Base-by-base conservation (phyloP, 2,888 invertebrate genomes). In the Doris montereyensis region DNA sequence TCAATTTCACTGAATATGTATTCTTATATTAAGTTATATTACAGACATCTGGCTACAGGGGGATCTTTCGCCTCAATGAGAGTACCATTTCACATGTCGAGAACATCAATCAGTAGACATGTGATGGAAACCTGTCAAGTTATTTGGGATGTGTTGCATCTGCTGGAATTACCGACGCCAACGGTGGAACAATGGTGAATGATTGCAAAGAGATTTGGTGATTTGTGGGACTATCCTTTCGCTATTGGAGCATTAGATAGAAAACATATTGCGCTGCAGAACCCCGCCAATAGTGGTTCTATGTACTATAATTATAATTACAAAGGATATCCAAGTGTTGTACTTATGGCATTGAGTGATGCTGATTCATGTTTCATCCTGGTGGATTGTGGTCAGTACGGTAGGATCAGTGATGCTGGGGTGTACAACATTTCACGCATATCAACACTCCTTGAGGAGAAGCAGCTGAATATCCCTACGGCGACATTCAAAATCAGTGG, bases 221-320 rank as follows among this genome's bases (percentile, higher is more conserved):
- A 71, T 58, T 72, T 71, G 58, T 77, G 77, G 77, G 77, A 72
- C 57, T 77, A 77, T 72, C 77, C 77, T n/a, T 77, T 77, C 58
- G 71, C 77, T 60, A 71, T 77, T 77, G 77, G 77, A 26, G n/a
- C 30, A 35, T 58, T 60, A 57, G 71, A 77, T 77, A 72, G 72
- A 34, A 71, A 77, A 72, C 72, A 72, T 58, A 71, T 72, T 41
- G 5, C 52, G 52, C 52, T 41, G 5, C 5, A 41, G 52, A 41
- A 41, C 5, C 52, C 52, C 17, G 5, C 8, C 17, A 17, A 5
- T 41, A 28, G 32, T 32, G n/a, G 28, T 75, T 75, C 24, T n/a
- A n/a, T n/a, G n/a, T n/a, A n/a, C n/a, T n/a, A n/a, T n/a, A n/a
- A n/a, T n/a, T 75, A 75, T 34, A 77, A 77, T 57, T 57, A 77